Evolutionary conservation across 1,140 invertebrate species (phyloP), one percentile per base, ranked within the genome.

Genomic region (Hormaphis cornu): DNA sequence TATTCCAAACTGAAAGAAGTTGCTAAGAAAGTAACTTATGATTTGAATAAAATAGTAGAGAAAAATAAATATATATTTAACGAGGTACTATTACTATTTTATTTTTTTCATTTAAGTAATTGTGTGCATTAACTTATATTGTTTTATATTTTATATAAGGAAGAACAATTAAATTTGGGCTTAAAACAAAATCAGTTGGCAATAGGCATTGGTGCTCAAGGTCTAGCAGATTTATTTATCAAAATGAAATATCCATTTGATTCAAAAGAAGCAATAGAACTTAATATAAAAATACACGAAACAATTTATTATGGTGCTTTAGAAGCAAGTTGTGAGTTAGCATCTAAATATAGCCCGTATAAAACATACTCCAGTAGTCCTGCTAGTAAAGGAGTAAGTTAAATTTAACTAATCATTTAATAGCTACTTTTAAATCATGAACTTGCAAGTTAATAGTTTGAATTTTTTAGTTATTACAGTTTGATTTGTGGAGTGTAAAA

Each of bases 261-360:
- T 74, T 89, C 87, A 76, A 82, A 87, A 61, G 85, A 94, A 77
- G 95, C 97, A 0, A 82, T 86, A 70, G 80, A 89, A 72, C 78
- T 99, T 3, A 99, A 99, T 79, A 89, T 89, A 73, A 87, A 97
- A 77, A 97, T 99, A 70, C 99, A 98, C 80, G 97, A 99, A 81
- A 98, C 95, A 0, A 87, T 99, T 70, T 99, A 99, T 78, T 98
- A 90, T 80, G 93, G 88, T 16, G 93, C 97, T 5, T 79, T 99
- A 72, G 95, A 98, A 80, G 90, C 94, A 0, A 97, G 93, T 77
- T 97, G 93, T 81, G 95, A 99, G 81, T 79, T 98, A 54, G 94
- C 97, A 14, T 82, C 93, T 77, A 84, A 86, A 76, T 76, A 85
- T 71, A 96, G 97, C 5, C 78, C 87, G 0, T 99, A 99, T 77